Evolutionary conservation across 2,888 invertebrate genomes (phyloP).

Genomic region (Sinotaia quadrata): DNA sequence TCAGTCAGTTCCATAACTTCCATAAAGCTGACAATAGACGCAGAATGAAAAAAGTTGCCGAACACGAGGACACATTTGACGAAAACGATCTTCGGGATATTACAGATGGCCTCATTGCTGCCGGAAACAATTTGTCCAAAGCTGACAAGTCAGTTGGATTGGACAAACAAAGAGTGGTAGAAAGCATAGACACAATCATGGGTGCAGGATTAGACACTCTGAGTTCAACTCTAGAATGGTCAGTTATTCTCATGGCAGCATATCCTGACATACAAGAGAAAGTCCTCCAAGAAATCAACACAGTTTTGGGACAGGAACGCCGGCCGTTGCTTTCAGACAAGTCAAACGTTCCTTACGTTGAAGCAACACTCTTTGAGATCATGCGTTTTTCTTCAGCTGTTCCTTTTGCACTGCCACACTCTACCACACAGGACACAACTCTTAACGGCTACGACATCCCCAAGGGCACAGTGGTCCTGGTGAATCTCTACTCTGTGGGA

Average conservation of each 20-base stretch:
- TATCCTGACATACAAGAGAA: constrained; percentile 42
- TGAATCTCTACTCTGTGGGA: constrained; percentile 30
- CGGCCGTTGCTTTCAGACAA: constrained; percentile 35
- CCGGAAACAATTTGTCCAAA: not conserved
- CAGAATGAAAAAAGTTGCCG: constrained; percentile 22
- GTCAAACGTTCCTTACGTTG: constrained; percentile 39
- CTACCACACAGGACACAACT: constrained; percentile 35
- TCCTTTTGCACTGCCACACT: constrained; percentile 50
- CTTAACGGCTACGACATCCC: constrained; percentile 35
- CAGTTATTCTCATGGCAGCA: constrained; percentile 41
- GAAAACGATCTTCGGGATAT: constrained; percentile 42
- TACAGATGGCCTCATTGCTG: constrained; percentile 46
- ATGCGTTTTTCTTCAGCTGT: constrained; percentile 39
- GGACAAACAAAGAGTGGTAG: not conserved
- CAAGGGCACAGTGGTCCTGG: constrained; percentile 38
- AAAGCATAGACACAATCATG: constrained; percentile 38
- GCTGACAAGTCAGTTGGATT: not conserved
- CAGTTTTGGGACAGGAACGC: constrained; percentile 38
- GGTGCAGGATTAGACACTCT: constrained; percentile 55
- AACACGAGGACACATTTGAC: constrained; percentile 39
- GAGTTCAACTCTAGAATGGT: constrained; percentile 42
- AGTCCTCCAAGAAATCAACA: constrained; percentile 50
- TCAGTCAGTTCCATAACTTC: constrained; percentile 20
- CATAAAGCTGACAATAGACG: not conserved
- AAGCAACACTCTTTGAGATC: constrained; percentile 48